Percentiles rank a stretch among this genome's conserved stretches.
Conservation (phyloP, 2,797 vertebrate species). For the Echeneis naucrates region DNA sequence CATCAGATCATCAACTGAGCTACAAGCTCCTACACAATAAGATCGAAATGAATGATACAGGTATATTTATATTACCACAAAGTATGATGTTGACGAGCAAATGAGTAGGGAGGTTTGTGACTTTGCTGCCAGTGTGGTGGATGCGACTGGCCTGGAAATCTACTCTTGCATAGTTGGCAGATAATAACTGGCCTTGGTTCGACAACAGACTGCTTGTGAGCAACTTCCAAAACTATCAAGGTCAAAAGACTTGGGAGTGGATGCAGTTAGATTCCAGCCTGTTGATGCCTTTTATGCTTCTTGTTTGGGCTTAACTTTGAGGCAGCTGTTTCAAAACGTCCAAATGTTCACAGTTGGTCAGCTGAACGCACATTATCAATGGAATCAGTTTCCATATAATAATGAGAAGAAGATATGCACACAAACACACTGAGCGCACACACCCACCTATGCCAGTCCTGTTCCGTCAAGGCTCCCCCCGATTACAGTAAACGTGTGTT, state of each 20-base stretch:
- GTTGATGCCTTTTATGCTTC: too few species aligned
- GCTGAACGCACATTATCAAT: background rate
- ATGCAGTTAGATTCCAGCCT: background rate
- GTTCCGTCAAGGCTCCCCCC: constrained; percentile 58
- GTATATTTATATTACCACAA: background rate
- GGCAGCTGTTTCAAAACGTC: background rate
- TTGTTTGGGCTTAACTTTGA: background rate
- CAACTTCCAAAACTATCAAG: background rate
- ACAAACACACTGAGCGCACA: constrained; percentile 38
- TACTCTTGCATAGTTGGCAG: background rate
- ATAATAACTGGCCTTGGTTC: background rate
- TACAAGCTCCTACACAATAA: background rate
- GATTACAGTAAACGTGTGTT: constrained; percentile 87
- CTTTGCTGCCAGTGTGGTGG: background rate
- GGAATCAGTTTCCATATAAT: constrained; percentile 53
- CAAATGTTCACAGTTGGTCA: background rate
- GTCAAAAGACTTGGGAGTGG: background rate
- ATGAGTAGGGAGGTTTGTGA: background rate
- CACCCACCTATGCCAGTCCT: constrained; percentile 60
- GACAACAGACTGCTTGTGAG: background rate
- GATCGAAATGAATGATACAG: background rate
- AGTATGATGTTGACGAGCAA: background rate
- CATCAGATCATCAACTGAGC: constrained; percentile 8
- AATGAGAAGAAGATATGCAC: constrained; percentile 23
- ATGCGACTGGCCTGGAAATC: background rate